phyloP scores from a whole-genome alignment of 2,888 invertebrate species.

The Papilio demoleus region DNA sequence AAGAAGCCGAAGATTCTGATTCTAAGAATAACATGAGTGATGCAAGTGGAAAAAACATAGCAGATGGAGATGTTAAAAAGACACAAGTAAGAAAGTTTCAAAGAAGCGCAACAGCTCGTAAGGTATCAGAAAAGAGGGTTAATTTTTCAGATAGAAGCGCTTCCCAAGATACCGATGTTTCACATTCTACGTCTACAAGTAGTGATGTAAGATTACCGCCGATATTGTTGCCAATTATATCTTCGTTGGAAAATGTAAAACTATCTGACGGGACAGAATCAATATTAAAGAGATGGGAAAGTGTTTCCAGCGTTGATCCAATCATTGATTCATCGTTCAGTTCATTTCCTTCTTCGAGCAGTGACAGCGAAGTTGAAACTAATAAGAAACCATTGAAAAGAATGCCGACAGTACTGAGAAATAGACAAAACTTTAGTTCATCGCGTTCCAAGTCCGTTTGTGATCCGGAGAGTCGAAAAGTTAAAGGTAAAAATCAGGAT shows the following conservation, averaged over 20 bases:
- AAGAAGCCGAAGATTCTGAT: slow-evolving; percentile 67
- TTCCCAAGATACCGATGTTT: slow-evolving; percentile 86
- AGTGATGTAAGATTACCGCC: slow-evolving; percentile 87
- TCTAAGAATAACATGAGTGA: slow-evolving; percentile 62
- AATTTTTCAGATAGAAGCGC: slow-evolving; percentile 81
- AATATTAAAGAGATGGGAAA: slow-evolving; percentile 82
- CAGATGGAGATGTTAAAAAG: slow-evolving; percentile 53
- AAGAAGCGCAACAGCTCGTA: slow-evolving; percentile 76
- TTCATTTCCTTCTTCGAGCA: slow-evolving; percentile 80
- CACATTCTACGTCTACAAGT: slow-evolving; percentile 84
- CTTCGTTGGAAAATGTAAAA: slow-evolving; percentile 83
- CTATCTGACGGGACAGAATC: slow-evolving; percentile 70
- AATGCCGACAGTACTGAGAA: slow-evolving; percentile 69
- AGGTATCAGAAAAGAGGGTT: slow-evolving; percentile 76
- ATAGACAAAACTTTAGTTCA: slow-evolving; percentile 71
- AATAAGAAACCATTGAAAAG: slow-evolving; percentile 69
- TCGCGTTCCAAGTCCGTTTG: slow-evolving; percentile 79
- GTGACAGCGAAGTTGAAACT: slow-evolving; percentile 76
- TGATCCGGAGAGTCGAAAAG: slow-evolving; percentile 73
- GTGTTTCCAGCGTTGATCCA: slow-evolving; percentile 88
- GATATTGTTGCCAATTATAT: slow-evolving; percentile 87
- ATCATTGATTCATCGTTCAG: slow-evolving; percentile 87
- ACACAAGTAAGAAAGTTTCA: slow-evolving; percentile 61
- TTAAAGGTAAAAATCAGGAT: slow-evolving; percentile 66
- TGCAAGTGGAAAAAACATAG: slow-evolving; percentile 53